Evolutionary conservation across 92 coral and sea anemone species (phyloP).

Genomic region (Montipora capitata): DNA sequence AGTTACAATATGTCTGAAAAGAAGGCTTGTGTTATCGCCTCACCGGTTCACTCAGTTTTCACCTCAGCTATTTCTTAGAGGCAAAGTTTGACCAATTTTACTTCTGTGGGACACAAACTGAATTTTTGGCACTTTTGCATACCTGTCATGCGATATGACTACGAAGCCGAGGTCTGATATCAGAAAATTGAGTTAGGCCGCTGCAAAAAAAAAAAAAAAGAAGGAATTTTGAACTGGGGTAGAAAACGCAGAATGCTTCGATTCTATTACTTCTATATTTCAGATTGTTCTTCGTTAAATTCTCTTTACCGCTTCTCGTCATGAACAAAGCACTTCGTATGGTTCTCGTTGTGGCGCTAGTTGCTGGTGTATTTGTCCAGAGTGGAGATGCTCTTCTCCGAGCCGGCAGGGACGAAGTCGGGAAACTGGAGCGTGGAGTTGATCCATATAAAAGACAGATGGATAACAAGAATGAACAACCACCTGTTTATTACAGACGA

Average conservation of each 20-base stretch:
- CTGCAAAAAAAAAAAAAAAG: too few relatives aligned
- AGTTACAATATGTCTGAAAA: too few relatives aligned
- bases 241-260: neutral
- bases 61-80: too few relatives aligned
- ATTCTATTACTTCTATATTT: neutral
- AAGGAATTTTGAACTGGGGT: neutral
- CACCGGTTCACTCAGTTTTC: too few relatives aligned
- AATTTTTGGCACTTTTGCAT: too few relatives aligned
- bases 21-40: too few relatives aligned
- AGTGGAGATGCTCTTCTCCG: constrained; percentile 31
- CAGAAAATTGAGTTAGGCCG: too few relatives aligned
- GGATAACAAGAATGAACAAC: neutral
- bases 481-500: constrained; percentile 17
- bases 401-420: constrained; percentile 37
- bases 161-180: too few relatives aligned
- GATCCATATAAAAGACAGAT: neutral
- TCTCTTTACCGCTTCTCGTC: neutral
- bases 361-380: neutral
- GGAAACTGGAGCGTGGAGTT: neutral
- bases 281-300: neutral
- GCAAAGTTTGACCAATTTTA: too few relatives aligned
- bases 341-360: constrained; percentile 3
- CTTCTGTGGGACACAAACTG: too few relatives aligned
- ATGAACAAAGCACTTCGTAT: constrained; percentile 40
- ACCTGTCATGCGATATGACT: too few relatives aligned